Base-by-base conservation (phyloP, 2,113 vertebrate species). In the Eurystomus gularis region DNA sequence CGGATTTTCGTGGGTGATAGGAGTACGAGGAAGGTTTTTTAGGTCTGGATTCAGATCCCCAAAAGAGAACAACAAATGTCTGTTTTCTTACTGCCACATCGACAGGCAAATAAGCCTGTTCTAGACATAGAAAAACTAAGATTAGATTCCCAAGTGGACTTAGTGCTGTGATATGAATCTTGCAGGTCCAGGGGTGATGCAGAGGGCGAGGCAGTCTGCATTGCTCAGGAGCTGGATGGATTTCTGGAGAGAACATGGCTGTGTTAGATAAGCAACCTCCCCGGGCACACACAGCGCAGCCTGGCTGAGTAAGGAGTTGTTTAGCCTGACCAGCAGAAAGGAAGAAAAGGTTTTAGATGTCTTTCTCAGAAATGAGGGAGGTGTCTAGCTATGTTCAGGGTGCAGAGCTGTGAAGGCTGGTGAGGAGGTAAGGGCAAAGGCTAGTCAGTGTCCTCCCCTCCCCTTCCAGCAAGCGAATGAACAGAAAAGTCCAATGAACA, bases 191-290 rank as follows among this genome's bases (percentile, higher is more conserved):
- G 54, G 48, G 49, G 6, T 0, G 11, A 33, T 33, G 44, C 9
- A 26, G 42, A 37, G 29, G 51, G 35, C 72, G 61, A 54, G 31
- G 35, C 35, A 26, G 44, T 26, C 18, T 64, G 35, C 42, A 2
- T 14, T 21, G 71, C 42, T 54, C 1, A 0, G 23, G 0, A 39
- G 49, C 20, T 42, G 23, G 15, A 19, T 13, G n/a, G 77, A 33
- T 39, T 11, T 8, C 15, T 0, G 3, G 42, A n/a, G 17, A 51
- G 33, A 68, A 31, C 15, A 9, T 3, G 11, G 31, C 29, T 6
- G 0, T 44, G 29, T 10, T 29, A 5, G 46, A 40, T 11, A 51
- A 6, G 8, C 11, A 57, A 1, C 51, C 18, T 42, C 28, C 66
- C 48, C 13, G 29, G 33, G 33, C 51, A 68, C 57, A 24, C 31